phyloP scores from a whole-genome alignment of 2,797 vertebrate species.

The Eleutherodactylus coqui region DNA sequence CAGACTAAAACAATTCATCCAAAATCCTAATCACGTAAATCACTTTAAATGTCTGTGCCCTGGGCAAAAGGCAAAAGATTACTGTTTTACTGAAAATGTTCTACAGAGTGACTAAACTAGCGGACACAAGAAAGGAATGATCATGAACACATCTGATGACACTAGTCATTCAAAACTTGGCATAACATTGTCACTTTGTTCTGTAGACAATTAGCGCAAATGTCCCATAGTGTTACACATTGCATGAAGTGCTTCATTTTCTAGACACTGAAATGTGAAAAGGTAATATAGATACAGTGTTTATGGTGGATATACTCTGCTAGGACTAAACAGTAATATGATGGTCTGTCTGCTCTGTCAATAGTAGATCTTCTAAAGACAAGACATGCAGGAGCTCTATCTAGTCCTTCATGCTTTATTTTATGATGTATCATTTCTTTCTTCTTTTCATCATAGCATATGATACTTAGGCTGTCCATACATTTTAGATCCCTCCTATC shows the following conservation, averaged over 20 bases:
- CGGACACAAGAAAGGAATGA: background rate
- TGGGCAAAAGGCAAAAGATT: background rate
- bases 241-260: background rate
- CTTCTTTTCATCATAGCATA: too few relatives aligned
- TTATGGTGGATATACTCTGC: background rate
- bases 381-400: background rate
- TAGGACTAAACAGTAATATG: too few relatives aligned
- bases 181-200: background rate
- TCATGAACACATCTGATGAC: background rate
- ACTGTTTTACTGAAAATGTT: background rate
- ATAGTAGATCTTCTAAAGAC: background rate
- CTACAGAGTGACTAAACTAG: background rate
- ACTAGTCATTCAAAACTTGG: background rate
- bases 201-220: background rate
- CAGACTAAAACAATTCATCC: constrained; percentile 12
- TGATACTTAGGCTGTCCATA: too few relatives aligned
- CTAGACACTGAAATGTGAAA: background rate
- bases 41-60: constrained; percentile 5
- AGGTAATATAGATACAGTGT: background rate
- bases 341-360: background rate
- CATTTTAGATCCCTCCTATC: too few relatives aligned
- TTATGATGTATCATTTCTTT: background rate
- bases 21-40: background rate
- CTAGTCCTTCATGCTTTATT: background rate
- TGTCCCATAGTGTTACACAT: background rate